Conservation (phyloP, 92 coral and sea anemone species). For the Phenganax subtilis region DNA sequence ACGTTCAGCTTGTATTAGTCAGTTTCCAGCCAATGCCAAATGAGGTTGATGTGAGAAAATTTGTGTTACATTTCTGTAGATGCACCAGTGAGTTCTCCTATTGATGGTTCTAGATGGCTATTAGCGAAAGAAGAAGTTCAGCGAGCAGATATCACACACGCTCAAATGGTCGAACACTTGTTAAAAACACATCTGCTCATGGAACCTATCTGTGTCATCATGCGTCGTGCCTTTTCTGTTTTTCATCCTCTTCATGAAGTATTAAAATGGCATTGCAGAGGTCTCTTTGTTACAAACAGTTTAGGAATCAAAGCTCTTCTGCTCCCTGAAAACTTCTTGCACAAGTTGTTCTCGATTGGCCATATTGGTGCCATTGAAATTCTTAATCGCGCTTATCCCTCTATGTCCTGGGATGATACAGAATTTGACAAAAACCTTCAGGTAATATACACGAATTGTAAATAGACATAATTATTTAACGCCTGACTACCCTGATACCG, state of each 20-base stretch:
- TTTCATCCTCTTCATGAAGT: conserved; percentile 28
- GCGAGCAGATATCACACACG: conserved; percentile 71
- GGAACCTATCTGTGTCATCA: conserved; percentile 53
- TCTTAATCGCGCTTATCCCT: conserved; percentile 22
- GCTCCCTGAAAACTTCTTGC: neutral
- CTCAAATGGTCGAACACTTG: conserved; percentile 81
- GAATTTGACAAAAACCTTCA: conserved; percentile 36
- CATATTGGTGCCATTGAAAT: conserved; percentile 28
- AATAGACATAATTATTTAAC: too few species aligned
- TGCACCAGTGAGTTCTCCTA: conserved; percentile 71
- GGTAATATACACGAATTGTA: conserved; percentile 8
- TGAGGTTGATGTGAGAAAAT: neutral
- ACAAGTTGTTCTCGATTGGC: conserved; percentile 25
- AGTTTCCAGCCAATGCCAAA: neutral
- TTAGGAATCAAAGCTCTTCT: conserved; percentile 8
- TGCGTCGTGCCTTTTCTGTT: neutral
- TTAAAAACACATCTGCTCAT: conserved; percentile 83
- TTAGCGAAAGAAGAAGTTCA: conserved; percentile 75
- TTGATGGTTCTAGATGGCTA: conserved; percentile 74
- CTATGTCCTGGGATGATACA: conserved; percentile 35
- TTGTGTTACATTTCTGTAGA: conserved; percentile 39
- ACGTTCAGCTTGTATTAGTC: neutral
- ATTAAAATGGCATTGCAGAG: conserved; percentile 38
- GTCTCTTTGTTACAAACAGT: conserved; percentile 25
- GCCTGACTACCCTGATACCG: too few species aligned